A percentile compares a stretch with the other conserved stretches of the same genome.
These are phyloP conservation scores for Galeruca laticollis DNA, from an alignment of 2,888 invertebrate genomes.

Conservation along the genomic window DNA sequence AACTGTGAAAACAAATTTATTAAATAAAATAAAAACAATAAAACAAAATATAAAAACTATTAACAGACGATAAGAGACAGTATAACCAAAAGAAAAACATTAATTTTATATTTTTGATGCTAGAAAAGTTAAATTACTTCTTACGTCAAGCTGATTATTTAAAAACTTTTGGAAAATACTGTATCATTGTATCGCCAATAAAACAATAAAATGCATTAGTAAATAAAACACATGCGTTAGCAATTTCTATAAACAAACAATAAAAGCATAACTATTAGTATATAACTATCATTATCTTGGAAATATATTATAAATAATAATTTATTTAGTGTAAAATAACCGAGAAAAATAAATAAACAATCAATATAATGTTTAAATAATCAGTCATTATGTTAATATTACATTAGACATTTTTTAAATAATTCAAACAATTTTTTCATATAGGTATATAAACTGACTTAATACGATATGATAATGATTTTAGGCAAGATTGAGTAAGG, in stretches of 20 bases:
- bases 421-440: neutral
- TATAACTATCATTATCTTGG: too few relatives aligned
- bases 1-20: slow-evolving; percentile 9
- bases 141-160: too few relatives aligned
- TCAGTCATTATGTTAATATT: neutral
- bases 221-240: slow-evolving; percentile 5
- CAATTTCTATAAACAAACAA: neutral
- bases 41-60: slow-evolving; percentile 12
- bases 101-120: too few relatives aligned
- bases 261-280: neutral
- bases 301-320: too few relatives aligned
- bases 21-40: slow-evolving; percentile 6
- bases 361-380: too few relatives aligned
- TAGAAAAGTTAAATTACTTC: neutral
- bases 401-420: neutral
- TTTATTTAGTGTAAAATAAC: too few relatives aligned
- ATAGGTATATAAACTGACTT: neutral
- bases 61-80: slow-evolving; percentile 8
- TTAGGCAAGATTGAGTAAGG: too few relatives aligned
- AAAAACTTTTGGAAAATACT: neutral
- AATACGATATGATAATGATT: too few relatives aligned
- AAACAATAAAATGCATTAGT: slow-evolving; percentile 1
- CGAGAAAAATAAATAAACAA: too few relatives aligned
- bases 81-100: neutral
- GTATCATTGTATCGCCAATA: neutral